These are phyloP conservation scores for Brachyhypopomus gauderio DNA, from an alignment of 2,113 vertebrate species.

Conservation along the genomic window DNA sequence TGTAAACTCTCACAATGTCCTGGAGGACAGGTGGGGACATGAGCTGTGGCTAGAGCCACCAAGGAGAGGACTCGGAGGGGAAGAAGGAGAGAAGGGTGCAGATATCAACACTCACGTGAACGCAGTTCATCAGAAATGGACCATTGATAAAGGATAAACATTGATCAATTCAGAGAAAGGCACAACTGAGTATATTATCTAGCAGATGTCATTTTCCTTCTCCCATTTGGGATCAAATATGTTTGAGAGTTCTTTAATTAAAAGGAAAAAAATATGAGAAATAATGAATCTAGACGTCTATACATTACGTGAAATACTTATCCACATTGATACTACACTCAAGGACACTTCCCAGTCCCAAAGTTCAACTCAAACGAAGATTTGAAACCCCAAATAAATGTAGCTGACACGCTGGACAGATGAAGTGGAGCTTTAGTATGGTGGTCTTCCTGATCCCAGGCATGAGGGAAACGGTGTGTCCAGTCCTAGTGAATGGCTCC, in stretches of 20 bases:
- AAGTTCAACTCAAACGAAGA: background rate
- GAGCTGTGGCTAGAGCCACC: background rate
- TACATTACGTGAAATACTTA: background rate
- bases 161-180: background rate
- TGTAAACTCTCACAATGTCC: conserved; percentile 13
- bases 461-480: conserved; percentile 27
- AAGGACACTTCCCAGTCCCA: background rate
- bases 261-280: background rate
- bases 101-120: background rate
- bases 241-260: background rate
- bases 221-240: background rate
- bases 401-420: background rate
- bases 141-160: background rate
- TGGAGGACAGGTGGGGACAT: conserved; percentile 40
- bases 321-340: background rate
- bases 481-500: conserved; percentile 35
- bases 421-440: conserved; percentile 2
- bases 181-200: background rate
- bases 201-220: background rate
- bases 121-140: background rate
- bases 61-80: background rate
- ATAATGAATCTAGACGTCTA: background rate
- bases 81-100: background rate
- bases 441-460: conserved; percentile 16
- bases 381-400: background rate